A percentile compares a stretch with the other conserved stretches of the same genome.
phyloP scores from a whole-genome alignment of 2,888 invertebrate species.

The Cephonodes hylas region DNA sequence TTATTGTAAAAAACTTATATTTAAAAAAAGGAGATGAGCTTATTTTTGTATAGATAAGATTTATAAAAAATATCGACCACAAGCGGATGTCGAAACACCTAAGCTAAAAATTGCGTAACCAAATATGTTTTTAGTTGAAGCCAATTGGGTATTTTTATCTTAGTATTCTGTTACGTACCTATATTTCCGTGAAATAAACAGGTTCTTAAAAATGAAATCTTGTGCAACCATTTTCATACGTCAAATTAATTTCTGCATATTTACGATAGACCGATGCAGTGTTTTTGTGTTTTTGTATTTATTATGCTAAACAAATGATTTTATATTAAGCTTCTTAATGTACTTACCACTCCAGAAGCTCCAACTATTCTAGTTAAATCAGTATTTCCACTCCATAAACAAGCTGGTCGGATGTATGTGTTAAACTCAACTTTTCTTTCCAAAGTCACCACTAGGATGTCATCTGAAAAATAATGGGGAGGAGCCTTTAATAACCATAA shows the following conservation, averaged over 20 bases:
- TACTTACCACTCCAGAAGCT: slow-evolving; percentile 65
- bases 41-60: no score
- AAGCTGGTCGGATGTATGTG: slow-evolving; percentile 77
- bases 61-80: no score
- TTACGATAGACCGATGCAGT: no score
- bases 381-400: slow-evolving; percentile 77
- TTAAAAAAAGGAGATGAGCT: no score
- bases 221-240: neutral
- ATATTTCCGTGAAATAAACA: neutral
- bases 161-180: neutral
- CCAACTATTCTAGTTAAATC: slow-evolving; percentile 60
- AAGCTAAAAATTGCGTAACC: neutral
- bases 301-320: no score
- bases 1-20: no score
- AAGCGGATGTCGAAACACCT: no score
- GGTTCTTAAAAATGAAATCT: neutral
- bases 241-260: no score
- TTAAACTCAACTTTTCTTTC: slow-evolving; percentile 70
- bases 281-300: no score
- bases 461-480: slow-evolving; percentile 58
- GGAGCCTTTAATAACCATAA: neutral
- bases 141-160: neutral
- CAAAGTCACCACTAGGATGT: slow-evolving; percentile 79
- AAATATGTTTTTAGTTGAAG: neutral
- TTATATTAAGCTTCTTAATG: no score